These are phyloP conservation scores for Zaprionus kolodkinae DNA, from an alignment of 1,140 invertebrate genomes.

Conservation along the genomic window DNA sequence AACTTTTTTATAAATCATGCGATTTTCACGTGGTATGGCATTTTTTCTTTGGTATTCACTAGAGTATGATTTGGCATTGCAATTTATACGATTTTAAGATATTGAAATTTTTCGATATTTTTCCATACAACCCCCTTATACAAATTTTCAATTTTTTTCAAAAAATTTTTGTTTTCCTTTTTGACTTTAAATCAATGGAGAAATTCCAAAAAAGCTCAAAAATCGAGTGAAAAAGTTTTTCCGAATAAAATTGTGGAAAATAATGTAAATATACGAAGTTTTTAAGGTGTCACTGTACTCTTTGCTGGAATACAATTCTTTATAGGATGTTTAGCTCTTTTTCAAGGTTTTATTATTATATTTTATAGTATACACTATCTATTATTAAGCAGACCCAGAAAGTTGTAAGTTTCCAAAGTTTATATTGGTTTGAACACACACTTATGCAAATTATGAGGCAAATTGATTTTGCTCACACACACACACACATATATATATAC, in stretches of 20 bases:
- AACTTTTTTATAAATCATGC: background rate
- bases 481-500: constrained; percentile 11
- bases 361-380: too few species aligned
- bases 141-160: background rate
- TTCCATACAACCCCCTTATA: background rate
- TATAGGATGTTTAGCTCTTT: too few species aligned
- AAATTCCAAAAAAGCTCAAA: background rate
- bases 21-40: background rate
- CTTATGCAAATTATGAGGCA: constrained; percentile 63
- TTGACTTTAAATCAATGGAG: background rate
- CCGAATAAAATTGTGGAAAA: background rate
- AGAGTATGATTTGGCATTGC: background rate
- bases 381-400: too few species aligned
- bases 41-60: background rate
- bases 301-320: too few species aligned
- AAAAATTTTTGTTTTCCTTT: background rate
- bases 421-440: constrained; percentile 12
- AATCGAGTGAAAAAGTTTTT: background rate
- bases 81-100: background rate
- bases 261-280: background rate
- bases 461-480: constrained; percentile 43
- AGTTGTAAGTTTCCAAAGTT: too few species aligned
- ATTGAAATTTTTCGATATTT: background rate
- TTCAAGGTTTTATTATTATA: too few species aligned
- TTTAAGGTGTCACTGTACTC: background rate